Evolutionary conservation across 2,113 vertebrate species (phyloP).

Genomic region (Loxodonta africana): DNA sequence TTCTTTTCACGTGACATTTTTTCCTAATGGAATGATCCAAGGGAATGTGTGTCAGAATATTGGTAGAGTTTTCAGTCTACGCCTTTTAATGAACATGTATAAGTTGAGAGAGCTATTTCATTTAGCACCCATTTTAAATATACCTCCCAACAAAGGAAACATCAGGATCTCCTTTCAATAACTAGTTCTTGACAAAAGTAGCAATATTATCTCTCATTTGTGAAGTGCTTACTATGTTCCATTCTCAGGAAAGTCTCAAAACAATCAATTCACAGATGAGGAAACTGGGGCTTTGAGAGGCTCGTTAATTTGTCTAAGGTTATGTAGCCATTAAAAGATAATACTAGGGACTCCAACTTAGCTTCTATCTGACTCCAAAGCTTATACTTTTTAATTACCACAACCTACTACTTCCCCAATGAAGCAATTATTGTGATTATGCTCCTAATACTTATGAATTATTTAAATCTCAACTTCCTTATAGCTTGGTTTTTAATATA

Average conservation of each 20-base stretch:
- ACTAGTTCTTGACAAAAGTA: neutral
- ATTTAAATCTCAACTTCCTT: slow-evolving; percentile 60
- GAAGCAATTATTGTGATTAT: slow-evolving; percentile 32
- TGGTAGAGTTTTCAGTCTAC: neutral
- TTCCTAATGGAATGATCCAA: neutral
- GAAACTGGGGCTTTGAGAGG: slow-evolving; percentile 2
- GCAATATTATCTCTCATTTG: neutral
- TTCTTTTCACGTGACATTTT: neutral
- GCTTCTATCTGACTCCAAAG: neutral
- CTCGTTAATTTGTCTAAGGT: neutral
- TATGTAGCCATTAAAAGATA: neutral
- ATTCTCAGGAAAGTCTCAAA: neutral
- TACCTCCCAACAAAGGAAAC: neutral
- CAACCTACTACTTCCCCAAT: neutral
- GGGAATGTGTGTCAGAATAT: neutral
- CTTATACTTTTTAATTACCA: slow-evolving; percentile 23
- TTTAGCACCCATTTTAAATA: neutral
- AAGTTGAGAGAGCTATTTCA: neutral
- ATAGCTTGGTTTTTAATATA: slow-evolving; percentile 41
- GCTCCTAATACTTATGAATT: neutral
- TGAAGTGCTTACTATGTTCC: neutral
- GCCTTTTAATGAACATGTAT: neutral
- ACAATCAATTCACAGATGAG: neutral
- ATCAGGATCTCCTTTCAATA: neutral
- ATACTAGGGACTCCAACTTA: neutral